These are phyloP conservation scores for Kryptolebias ocellatus DNA, from an alignment of 2,797 vertebrate species.

Conservation along the genomic window DNA sequence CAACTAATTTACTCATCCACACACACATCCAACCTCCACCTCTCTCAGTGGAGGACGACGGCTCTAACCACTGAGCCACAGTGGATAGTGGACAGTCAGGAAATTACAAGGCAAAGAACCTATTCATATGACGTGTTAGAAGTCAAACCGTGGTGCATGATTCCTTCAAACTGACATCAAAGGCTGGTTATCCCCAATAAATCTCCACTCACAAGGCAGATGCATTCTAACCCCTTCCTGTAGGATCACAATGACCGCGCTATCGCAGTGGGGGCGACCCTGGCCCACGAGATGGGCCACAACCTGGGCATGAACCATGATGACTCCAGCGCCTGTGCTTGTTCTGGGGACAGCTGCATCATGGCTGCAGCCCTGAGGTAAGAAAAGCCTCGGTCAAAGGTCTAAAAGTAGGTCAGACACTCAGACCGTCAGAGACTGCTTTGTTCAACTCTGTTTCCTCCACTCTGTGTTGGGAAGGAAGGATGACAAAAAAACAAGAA, in stretches of 20 bases:
- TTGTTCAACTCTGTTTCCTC: background rate
- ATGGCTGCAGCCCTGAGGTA: slow-evolving; percentile 83
- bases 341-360: slow-evolving; percentile 75
- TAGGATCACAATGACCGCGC: slow-evolving; percentile 77
- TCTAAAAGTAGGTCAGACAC: background rate
- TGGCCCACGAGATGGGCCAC: slow-evolving; percentile 87
- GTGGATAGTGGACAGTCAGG: too few relatives aligned
- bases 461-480: background rate
- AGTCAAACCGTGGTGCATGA: background rate
- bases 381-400: background rate
- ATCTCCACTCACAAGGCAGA: background rate
- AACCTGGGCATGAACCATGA: slow-evolving; percentile 86
- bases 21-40: too few relatives aligned
- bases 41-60: too few relatives aligned
- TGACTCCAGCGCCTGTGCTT: slow-evolving; percentile 77
- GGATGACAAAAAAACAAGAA: background rate
- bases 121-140: too few relatives aligned
- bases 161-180: background rate
- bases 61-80: too few relatives aligned
- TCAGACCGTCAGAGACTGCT: background rate
- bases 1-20: too few relatives aligned
- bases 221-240: background rate
- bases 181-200: background rate
- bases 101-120: too few relatives aligned
- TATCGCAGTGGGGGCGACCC: slow-evolving; percentile 79